Evolutionary conservation across 2,797 vertebrate genomes (phyloP).

Genomic region (Premnoplex brunnescens): DNA sequence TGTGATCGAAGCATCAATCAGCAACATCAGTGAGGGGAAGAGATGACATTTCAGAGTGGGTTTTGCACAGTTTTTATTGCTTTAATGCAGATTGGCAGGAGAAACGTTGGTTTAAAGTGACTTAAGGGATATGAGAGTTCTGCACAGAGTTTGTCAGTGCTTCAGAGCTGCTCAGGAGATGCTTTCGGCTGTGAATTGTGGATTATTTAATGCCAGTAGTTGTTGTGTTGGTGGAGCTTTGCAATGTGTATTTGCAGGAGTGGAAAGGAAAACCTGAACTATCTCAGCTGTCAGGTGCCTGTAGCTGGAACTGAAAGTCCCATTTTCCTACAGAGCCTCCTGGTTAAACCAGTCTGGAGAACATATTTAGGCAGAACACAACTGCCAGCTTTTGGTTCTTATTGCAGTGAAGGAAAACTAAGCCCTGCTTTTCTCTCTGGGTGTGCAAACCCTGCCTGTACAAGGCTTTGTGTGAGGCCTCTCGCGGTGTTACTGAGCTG

Average conservation of each 20-base stretch:
- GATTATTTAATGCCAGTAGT: neutral
- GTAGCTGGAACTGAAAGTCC: neutral
- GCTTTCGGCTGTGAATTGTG: neutral
- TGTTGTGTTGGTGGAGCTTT: neutral
- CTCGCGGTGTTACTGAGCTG: neutral
- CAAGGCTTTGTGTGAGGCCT: neutral
- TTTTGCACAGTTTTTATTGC: neutral
- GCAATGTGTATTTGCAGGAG: neutral
- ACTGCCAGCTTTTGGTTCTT: neutral
- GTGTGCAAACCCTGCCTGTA: neutral
- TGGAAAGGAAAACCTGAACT: neutral
- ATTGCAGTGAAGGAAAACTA: neutral
- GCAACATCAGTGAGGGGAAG: neutral
- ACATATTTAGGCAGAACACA: neutral
- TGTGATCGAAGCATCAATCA: neutral
- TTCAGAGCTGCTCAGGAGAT: neutral
- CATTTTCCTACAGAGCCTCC: neutral
- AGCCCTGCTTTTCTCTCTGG: neutral
- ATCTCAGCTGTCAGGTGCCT: neutral
- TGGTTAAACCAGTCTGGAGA: neutral
- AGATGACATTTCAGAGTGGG: neutral
- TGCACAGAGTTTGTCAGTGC: no score
- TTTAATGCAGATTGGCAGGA: neutral
- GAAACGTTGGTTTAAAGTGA: accelerated
- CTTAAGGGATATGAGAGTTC: neutral